phyloP scores from a whole-genome alignment of 2,113 vertebrate genomes.

The Pseudopodoces humilis region DNA sequence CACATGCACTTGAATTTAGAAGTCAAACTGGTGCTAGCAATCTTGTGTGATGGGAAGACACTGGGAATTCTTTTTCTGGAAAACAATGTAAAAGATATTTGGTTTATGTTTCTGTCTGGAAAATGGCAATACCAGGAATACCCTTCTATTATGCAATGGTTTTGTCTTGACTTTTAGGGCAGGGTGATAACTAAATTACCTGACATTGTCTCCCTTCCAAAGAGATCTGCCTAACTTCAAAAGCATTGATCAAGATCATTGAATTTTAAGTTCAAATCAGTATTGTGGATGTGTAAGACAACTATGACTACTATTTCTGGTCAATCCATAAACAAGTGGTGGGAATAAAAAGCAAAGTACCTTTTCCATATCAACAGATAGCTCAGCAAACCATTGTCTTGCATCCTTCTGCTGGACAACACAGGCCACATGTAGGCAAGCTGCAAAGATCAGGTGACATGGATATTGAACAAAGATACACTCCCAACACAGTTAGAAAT shows the following conservation, averaged over 20 bases:
- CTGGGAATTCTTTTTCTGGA: background rate
- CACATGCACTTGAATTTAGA: background rate
- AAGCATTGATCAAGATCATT: background rate
- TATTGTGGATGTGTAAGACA: background rate
- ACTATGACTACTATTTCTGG: background rate
- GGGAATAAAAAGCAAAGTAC: conserved; percentile 70
- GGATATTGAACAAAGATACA: background rate
- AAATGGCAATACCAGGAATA: background rate
- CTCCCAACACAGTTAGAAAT: background rate
- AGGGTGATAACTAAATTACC: background rate
- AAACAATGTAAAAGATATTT: background rate
- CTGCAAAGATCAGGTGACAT: conserved; percentile 69
- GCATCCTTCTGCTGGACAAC: conserved; percentile 99
- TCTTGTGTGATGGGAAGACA: background rate
- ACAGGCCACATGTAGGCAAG: conserved; percentile 96
- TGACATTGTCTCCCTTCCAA: background rate
- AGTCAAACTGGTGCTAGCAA: background rate
- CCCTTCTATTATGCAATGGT: background rate
- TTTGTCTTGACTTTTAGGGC: background rate
- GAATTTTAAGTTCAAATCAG: background rate
- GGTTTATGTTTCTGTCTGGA: background rate
- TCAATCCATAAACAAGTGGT: background rate
- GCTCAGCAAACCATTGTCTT: conserved; percentile 98
- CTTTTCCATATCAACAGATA: conserved; percentile 99
- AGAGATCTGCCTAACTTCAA: background rate